Evolutionary conservation across 2,113 vertebrate species (phyloP).

Genomic region (Cisticola juncidis): DNA sequence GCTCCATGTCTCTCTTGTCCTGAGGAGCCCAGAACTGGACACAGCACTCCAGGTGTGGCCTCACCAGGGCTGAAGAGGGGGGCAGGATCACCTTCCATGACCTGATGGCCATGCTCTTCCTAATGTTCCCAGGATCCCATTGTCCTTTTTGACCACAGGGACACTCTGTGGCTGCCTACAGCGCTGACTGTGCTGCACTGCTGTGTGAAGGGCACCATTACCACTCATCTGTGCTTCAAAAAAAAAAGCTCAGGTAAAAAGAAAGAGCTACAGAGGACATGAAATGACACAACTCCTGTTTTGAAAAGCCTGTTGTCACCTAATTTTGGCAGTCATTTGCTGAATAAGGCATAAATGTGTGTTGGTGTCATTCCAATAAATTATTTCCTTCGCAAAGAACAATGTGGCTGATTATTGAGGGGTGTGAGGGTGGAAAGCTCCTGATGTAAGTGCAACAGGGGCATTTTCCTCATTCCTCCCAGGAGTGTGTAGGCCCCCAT

Average conservation of each 20-base stretch:
- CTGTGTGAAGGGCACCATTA: neutral
- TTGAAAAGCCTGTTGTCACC: neutral
- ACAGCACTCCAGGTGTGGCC: no score
- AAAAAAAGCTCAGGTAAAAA: neutral
- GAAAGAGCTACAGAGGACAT: neutral
- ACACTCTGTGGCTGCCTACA: neutral
- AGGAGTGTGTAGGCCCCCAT: neutral
- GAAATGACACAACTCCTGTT: neutral
- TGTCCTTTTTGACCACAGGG: neutral
- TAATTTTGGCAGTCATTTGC: neutral
- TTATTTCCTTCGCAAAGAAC: neutral
- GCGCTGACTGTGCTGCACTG: neutral
- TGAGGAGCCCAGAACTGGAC: neutral
- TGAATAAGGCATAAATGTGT: neutral
- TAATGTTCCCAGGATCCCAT: neutral
- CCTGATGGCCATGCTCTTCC: neutral
- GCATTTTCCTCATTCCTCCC: neutral
- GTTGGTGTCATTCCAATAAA: neutral
- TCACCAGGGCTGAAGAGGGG: neutral
- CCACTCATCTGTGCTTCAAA: neutral
- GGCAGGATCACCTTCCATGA: accelerated
- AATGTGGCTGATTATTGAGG: neutral
- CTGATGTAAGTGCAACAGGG: accelerated
- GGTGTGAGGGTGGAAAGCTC: neutral
- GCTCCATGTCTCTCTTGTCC: neutral